Evolutionary conservation across 1,140 invertebrate genomes (phyloP).

Genomic region (Gryon sp.): DNA sequence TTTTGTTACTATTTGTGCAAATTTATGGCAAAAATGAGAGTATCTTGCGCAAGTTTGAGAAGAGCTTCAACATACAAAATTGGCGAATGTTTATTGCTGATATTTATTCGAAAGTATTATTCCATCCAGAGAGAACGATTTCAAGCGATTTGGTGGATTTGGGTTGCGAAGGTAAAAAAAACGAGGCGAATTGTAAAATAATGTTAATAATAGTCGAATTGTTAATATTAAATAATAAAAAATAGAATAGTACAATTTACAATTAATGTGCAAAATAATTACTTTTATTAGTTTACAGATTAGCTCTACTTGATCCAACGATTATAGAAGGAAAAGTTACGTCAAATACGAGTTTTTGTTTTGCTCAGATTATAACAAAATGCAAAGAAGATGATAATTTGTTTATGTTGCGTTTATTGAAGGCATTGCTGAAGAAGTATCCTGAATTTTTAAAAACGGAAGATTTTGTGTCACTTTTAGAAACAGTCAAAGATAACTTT

Average conservation of each 20-base stretch:
- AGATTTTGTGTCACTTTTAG: slow-evolving; percentile 12
- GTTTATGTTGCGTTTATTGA: slow-evolving; percentile 13
- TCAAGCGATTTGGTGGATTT: slow-evolving; percentile 7
- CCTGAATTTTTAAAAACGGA: slow-evolving; percentile 23
- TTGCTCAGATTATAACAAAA: slow-evolving; percentile 20
- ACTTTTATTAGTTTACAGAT: slow-evolving; percentile 40
- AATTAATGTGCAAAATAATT: background rate
- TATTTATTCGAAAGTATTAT: slow-evolving; percentile 35
- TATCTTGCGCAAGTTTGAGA: slow-evolving; percentile 1
- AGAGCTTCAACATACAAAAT: slow-evolving; percentile 25
- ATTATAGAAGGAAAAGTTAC: slow-evolving; percentile 3
- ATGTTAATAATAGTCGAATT: no score
- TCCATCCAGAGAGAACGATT: slow-evolving; percentile 3
- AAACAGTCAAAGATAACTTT: slow-evolving; percentile 41
- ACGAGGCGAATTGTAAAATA: no score
- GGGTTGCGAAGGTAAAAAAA: slow-evolving; percentile 34
- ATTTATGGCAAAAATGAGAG: slow-evolving; percentile 25
- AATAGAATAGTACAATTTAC: no score
- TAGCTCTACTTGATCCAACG: slow-evolving; percentile 9
- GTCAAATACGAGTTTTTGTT: background rate
- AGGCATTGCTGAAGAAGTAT: slow-evolving; percentile 31
- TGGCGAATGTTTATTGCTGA: slow-evolving; percentile 28
- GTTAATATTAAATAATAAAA: no score
- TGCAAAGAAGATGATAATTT: slow-evolving; percentile 19
- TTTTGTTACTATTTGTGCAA: slow-evolving; percentile 38